Evolutionary conservation across 2,888 invertebrate species (phyloP).

Genomic region (Tanytarsus gracilentus): DNA sequence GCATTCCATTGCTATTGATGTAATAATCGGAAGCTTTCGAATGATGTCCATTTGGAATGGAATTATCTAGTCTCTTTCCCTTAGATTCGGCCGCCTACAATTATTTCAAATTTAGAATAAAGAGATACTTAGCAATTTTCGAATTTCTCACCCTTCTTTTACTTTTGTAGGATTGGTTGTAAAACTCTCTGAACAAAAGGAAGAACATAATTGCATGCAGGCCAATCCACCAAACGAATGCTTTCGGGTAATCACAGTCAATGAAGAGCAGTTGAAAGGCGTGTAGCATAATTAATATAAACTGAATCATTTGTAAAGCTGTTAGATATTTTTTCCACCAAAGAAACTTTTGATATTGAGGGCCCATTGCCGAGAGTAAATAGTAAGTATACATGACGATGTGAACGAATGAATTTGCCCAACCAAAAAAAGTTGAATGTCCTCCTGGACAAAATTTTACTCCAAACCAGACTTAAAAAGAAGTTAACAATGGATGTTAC

Average conservation of each 20-base stretch:
- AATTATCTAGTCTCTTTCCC: no score
- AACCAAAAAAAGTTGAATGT: constrained; percentile 91
- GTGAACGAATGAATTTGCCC: constrained; percentile 94
- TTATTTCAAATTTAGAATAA: not conserved
- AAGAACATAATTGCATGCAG: constrained; percentile 94
- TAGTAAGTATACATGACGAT: constrained; percentile 94
- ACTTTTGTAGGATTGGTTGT: constrained; percentile 70
- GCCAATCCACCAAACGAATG: constrained; percentile 94
- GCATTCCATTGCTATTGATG: no score
- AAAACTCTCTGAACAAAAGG: constrained; percentile 91
- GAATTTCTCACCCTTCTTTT: constrained; percentile 36
- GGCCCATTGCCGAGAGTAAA: constrained; percentile 83
- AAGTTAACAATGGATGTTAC: not conserved
- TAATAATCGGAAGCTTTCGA: no score
- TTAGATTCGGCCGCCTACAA: no score
- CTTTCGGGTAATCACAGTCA: constrained; percentile 85
- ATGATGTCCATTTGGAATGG: no score
- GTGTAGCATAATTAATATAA: constrained; percentile 81
- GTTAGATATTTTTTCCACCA: constrained; percentile 98
- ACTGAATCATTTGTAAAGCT: constrained; percentile 87
- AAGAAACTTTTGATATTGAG: constrained; percentile 71
- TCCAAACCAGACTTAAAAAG: constrained; percentile 69
- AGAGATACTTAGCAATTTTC: not conserved
- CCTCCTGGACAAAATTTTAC: constrained; percentile 95
- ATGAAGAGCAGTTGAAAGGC: constrained; percentile 86